Evolutionary conservation across 2,888 invertebrate genomes (phyloP), one percentile per base, ranked within the genome.

Genomic region (Cerastoderma edule): DNA sequence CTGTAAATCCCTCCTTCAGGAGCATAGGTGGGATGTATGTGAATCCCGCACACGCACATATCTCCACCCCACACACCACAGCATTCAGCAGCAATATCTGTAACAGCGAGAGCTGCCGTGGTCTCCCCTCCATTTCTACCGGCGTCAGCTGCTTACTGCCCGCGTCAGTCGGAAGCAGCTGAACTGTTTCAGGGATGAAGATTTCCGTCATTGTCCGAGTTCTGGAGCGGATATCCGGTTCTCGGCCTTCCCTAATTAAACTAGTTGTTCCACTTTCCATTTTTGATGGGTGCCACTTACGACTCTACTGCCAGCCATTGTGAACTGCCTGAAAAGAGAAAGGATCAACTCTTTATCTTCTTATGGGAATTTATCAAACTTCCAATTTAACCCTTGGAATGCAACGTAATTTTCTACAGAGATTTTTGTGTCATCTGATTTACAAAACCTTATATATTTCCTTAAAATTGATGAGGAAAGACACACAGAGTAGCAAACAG

Each of bases 1-100:
- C 93, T 10, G 89, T 88, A 75, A 93, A 91, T 13, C 94, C 94
- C 19, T 92, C 88, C 81, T 94, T 94, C 46, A 94, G 89, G 46
- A 94, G 82, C 88, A 94, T 89, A 2, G 94, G 94, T 3, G 94
- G 93, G 72, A 93, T 92, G 86, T 93, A 94, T 16, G 93, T 93
- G 85, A 93, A 93, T 32, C 93, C 93, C 32, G 93, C 93, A 83
- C 93, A 93, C 33, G 93, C 92, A 76, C 93, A 92, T 54, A 94
- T 91, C 87, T 94, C 94, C 46, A 93, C 90, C 6, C 93, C 94
- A 84, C 93, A 93, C 2, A 93, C 93, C 24, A 93, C 89, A 44
- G 93, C 88, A 83, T 93, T 94, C 33, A 93, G 84, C 28, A 91
- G 76, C 39, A 92, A 68, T 80, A 92, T 88, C 80, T 91, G 90